A percentile compares a stretch with the other conserved stretches of the same genome.
Evolutionary conservation across 2,797 vertebrate genomes (phyloP).

Genomic region (Rhinogobio ventralis): DNA sequence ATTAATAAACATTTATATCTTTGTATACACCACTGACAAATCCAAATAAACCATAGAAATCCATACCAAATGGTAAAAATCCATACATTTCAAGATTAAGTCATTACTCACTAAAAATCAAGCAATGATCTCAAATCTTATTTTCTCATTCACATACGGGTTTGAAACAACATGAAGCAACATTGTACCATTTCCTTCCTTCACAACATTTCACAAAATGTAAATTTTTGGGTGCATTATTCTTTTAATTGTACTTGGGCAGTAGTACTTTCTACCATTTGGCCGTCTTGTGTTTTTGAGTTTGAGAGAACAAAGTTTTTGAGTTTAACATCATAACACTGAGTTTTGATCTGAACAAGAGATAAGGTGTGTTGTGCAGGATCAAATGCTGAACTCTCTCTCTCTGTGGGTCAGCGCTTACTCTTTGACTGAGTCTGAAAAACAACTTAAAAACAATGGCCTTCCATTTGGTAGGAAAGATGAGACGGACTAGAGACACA

Average conservation of each 20-base stretch:
- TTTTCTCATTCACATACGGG: background rate
- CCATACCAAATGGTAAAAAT: background rate
- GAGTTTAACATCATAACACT: constrained; percentile 22
- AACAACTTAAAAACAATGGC: constrained; percentile 43
- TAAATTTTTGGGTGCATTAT: background rate
- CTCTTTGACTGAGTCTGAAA: constrained; percentile 37
- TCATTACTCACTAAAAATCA: background rate
- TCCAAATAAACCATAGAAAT: background rate
- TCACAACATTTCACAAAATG: background rate
- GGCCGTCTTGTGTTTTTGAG: constrained; percentile 4
- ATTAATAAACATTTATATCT: background rate
- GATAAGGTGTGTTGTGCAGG: constrained; percentile 27
- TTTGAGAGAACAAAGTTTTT: constrained; percentile 35
- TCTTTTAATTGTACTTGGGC: background rate
- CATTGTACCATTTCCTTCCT: background rate
- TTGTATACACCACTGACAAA: background rate
- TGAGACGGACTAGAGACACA: constrained; percentile 26
- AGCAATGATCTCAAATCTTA: background rate
- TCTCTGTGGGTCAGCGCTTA: constrained; percentile 29
- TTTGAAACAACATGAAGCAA: background rate
- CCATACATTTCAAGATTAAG: background rate
- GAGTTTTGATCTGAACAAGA: constrained; percentile 33
- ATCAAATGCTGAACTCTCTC: constrained; percentile 25
- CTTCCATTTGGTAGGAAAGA: constrained; percentile 46
- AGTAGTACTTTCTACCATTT: background rate